Base-by-base conservation (phyloP, 1,140 invertebrate species). In the Lysiphlebus fabarum region DNA sequence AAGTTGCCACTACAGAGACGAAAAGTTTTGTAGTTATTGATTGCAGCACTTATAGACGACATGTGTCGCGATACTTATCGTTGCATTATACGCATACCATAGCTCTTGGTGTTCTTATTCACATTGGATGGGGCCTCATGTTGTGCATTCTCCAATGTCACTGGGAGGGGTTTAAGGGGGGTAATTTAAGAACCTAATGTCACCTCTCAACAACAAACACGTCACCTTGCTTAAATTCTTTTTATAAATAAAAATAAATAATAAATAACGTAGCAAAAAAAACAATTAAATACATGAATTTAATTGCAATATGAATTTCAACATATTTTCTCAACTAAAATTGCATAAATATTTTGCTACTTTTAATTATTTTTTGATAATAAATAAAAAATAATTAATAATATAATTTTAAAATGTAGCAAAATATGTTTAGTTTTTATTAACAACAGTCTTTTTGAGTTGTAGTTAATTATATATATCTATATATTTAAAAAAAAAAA, bases 1-100 rank as follows among this genome's bases (percentile, higher is more conserved):
- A 49, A 49, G 3, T 33, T 6, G 48, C 51, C 51, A 42, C 51
- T 54, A 33, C 42, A 17, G 33, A 54, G 26, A 48, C 42, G 41
- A 50, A 54, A 50, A 57, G 37, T 44, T 44, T 26, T 41, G 42
- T 42, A 43, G 57, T 70, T 73, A 73, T 72, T 72, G 71, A 73
- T 73, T 65, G 65, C 67, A 60, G 65, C 65, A 73, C 64, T 73
- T 73, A 72, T 60, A 57, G n/a, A 59, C 61, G 71, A 72, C 69
- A 71, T 69, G 70, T 72, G 72, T 71, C 65, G 66, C 66, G 71
- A 73, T 72, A 69, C 70, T 73, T 69, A 73, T 73, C 69, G 62
- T 26, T 62, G 62, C 62, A 62, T 64, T 71, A 65, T 70, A 65
- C 67, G 64, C 68, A 69, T 69, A 72, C 66, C 63, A 49, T 51